Base-by-base conservation (phyloP, 2,113 vertebrate genomes). In the Ptychochromis oligacanthus region DNA sequence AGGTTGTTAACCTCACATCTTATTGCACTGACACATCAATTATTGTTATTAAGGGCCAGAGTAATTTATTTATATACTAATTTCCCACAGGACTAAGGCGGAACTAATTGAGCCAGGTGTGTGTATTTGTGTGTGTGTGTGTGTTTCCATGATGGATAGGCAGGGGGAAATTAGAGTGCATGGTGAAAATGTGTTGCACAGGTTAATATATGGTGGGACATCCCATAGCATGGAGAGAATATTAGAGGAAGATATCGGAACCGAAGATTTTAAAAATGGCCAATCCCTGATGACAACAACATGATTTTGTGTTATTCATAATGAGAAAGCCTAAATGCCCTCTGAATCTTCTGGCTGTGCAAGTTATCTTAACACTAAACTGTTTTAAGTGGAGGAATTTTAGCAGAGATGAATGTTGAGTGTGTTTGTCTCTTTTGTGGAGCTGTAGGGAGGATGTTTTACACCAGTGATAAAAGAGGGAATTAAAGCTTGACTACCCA, bases 1-100 rank as follows among this genome's bases (percentile, higher is more conserved):
- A 83, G 86, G 88, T 83, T 92, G 88, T 94, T 94, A 95, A 94
- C 94, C 94, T 92, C 84, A 61, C 81, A 85, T 93, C 93, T 88
- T 83, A 92, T 88, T 93, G 88, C 92, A 92, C 93, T 93, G 93
- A 93, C 93, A 94, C 93, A 91, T 95, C 93, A 94, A 94, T 94
- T 95, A 94, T 89, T 94, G 92, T 94, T 94, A 95, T 94, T 93
- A 93, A 91, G 82, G 89, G 76, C 85, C 34, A 46, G 83, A 90
- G 90, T 93, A 90, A 93, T 94, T 93, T 93, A 92, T 93, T 95
- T 92, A 92, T 94, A 92, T 91, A 85, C 60, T 91, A 90, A 95
- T 95, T 95, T 94, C 92, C 93, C 93, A 84, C 56, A 65, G 89
- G 91, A 90, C 10, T 34, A 64, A 83, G 82, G 86, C 58, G 64